phyloP scores from a whole-genome alignment of 2,797 vertebrate genomes.

The Alcedo atthis region DNA sequence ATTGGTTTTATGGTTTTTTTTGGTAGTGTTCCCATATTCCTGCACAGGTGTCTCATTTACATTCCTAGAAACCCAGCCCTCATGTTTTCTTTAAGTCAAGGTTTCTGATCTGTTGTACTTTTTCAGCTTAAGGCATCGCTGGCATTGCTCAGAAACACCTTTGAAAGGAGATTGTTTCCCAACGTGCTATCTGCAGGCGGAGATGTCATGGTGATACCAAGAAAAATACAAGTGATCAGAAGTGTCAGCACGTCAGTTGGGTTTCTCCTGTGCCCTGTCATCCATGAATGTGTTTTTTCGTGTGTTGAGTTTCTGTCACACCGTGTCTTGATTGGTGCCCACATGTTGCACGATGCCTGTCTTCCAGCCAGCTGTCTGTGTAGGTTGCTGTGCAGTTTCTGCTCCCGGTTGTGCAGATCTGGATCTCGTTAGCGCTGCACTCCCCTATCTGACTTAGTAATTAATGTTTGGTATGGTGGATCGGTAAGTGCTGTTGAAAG shows the following conservation, averaged over 20 bases:
- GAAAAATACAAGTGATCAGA: neutral
- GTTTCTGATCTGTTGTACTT: slow-evolving; percentile 53
- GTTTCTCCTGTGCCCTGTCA: neutral
- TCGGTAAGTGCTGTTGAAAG: neutral
- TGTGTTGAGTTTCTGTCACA: neutral
- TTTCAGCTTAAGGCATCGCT: slow-evolving; percentile 46
- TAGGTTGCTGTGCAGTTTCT: neutral
- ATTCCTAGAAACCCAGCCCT: slow-evolving; percentile 54
- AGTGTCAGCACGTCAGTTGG: neutral
- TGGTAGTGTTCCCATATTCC: neutral
- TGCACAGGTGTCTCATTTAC: slow-evolving; percentile 52
- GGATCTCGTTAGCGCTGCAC: neutral
- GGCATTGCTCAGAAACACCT: neutral
- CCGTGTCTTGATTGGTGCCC: neutral
- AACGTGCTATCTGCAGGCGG: neutral
- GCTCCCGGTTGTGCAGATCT: neutral
- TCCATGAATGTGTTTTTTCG: neutral
- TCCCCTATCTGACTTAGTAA: neutral
- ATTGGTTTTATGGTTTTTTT: neutral
- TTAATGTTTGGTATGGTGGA: neutral
- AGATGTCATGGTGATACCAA: neutral
- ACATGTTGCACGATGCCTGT: neutral
- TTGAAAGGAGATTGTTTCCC: slow-evolving; percentile 29
- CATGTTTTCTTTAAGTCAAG: slow-evolving; percentile 3
- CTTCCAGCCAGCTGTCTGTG: neutral